Conservation (phyloP, 1,140 invertebrate genomes). For the Caligus rogercresseyi region DNA sequence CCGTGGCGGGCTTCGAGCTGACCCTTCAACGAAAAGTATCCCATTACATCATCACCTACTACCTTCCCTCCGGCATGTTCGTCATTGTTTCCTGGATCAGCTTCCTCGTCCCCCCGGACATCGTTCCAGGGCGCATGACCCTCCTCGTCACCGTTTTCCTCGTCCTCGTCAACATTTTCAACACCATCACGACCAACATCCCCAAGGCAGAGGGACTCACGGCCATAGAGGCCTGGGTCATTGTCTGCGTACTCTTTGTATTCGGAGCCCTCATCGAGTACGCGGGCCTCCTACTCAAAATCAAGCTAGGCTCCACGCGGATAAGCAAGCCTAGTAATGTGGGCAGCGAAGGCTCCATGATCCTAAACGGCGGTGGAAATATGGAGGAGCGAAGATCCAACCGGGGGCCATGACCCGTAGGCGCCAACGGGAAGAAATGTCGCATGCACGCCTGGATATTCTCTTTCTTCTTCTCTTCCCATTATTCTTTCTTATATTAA, state of each 20-base stretch:
- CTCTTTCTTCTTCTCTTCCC: slow-evolving; percentile 14
- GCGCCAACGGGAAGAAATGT: slow-evolving; percentile 13
- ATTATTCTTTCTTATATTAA: slow-evolving; percentile 16
- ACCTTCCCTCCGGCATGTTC: slow-evolving; percentile 32
- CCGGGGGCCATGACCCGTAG: background rate
- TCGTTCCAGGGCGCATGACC: slow-evolving; percentile 34
- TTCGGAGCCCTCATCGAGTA: slow-evolving; percentile 49
- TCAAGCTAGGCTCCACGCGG: slow-evolving; percentile 4
- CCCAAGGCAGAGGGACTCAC: slow-evolving; percentile 17
- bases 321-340: background rate
- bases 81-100: slow-evolving; percentile 46
- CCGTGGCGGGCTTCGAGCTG: slow-evolving; percentile 19
- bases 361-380: slow-evolving; percentile 11
- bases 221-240: slow-evolving; percentile 50
- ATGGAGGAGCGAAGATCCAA: background rate
- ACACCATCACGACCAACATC: slow-evolving; percentile 18
- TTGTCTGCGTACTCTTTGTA: slow-evolving; percentile 48
- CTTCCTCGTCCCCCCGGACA: slow-evolving; percentile 43
- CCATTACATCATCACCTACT: slow-evolving; percentile 19
- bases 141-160: slow-evolving; percentile 20
- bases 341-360: background rate
- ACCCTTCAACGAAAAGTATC: slow-evolving; percentile 17
- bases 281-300: slow-evolving; percentile 37
- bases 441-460: slow-evolving; percentile 15
- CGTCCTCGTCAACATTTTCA: slow-evolving; percentile 19